Base-by-base conservation (phyloP, 2,113 vertebrate genomes). In the Empidonax alnorum region DNA sequence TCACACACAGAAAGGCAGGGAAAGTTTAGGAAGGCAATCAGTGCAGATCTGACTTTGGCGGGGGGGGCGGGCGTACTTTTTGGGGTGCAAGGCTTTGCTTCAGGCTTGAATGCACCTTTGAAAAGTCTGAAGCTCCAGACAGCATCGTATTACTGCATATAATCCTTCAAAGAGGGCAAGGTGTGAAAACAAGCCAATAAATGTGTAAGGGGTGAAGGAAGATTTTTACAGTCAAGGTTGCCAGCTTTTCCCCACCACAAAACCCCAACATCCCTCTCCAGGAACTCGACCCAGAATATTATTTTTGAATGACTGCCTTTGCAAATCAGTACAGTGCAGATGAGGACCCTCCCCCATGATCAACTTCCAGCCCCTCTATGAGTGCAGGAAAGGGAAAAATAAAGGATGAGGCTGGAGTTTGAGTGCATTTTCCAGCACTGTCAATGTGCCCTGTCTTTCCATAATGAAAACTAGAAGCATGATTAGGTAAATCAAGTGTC, bases 201-300 rank as follows among this genome's bases (percentile, higher is more conserved):
- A 89, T 53, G 78, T 90, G 49, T 85, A 85, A 92, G 39, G 78
- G 88, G 58, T 84, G 77, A 95, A 96, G 90, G 92, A 90, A 91
- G 93, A 96, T 90, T 96, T 97, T 94, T 95, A 59, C 79, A 96
- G 79, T 91, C 67, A 56, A 79, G 63, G 90, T 94, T 97, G 94
- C 95, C 93, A 96, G 90, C 63, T 83, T 96, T 94, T 84, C 82
- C 68, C 76, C 39, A 77, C 97, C 97, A 94, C 96, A 96, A 97
- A 97, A 97, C 81, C 96, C 96, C 93, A 95, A 94, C 25, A 30
- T 96, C 95, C 93, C 95, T 96, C 96, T 95, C 89, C 97, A 97
- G 95, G 96, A 97, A 96, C 97, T 97, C 68, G 2, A 93, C 90
- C 55, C 88, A 95, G 95, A 95, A 49, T 97, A 94, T 96, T 95